Evolutionary conservation across 2,113 vertebrate genomes (phyloP).

Genomic region (Rhodinocichla rosea): DNA sequence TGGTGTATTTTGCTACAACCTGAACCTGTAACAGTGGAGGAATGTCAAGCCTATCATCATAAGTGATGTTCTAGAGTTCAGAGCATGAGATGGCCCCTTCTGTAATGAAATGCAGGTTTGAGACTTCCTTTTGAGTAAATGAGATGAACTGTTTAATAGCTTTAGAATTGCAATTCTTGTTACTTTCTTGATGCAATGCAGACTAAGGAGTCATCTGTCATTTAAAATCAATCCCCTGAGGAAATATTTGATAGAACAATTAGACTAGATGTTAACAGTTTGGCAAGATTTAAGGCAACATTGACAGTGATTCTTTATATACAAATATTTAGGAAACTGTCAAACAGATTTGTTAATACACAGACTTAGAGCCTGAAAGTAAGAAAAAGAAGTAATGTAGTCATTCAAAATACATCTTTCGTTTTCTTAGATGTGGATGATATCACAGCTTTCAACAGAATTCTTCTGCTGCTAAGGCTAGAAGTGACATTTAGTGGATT

Average conservation of each 20-base stretch:
- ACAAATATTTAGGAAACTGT: conserved; percentile 49
- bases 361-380: neutral
- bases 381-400: neutral
- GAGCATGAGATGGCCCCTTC: neutral
- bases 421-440: neutral
- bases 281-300: conserved; percentile 12
- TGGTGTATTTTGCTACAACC: neutral
- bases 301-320: conserved; percentile 10
- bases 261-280: conserved; percentile 26
- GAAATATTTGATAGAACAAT: conserved; percentile 38
- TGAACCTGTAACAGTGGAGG: neutral
- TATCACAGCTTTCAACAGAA: conserved; percentile 17
- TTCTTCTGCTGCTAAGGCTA: conserved; percentile 5
- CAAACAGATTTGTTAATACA: conserved; percentile 23
- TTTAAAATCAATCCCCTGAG: conserved; percentile 1
- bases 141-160: neutral
- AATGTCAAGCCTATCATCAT: neutral
- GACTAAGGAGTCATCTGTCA: neutral
- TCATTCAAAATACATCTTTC: neutral
- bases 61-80: neutral
- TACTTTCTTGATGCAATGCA: conserved; percentile 7
- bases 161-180: neutral
- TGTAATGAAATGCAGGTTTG: neutral
- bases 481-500: neutral
- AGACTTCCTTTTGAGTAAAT: neutral